Evolutionary conservation across 2,888 invertebrate species (phyloP).

Genomic region (Heliconius aoede): DNA sequence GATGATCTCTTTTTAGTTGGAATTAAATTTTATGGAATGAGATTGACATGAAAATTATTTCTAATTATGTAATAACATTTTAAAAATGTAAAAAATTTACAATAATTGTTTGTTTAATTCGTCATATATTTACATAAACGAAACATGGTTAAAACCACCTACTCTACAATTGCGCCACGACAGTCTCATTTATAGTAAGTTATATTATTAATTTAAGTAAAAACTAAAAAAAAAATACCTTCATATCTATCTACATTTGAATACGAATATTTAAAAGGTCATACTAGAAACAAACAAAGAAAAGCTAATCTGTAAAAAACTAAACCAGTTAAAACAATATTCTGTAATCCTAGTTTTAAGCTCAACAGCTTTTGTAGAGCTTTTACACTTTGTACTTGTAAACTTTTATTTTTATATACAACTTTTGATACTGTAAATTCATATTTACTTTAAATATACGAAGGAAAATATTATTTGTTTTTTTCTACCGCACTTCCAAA

Average conservation of each 20-base stretch:
- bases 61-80: too few species aligned
- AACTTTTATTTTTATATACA: conserved; percentile 7
- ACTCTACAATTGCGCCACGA: too few species aligned
- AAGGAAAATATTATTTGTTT: not conserved
- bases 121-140: not conserved
- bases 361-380: conserved; percentile 3
- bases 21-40: too few species aligned
- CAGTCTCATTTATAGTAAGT: too few species aligned
- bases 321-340: conserved; percentile 11
- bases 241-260: not conserved
- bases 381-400: conserved; percentile 3
- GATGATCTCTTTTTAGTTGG: too few species aligned
- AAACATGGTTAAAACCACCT: too few species aligned
- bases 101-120: not conserved
- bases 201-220: not conserved
- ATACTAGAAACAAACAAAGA: not conserved
- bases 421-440: not conserved
- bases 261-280: not conserved
- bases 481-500: not conserved
- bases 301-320: not conserved
- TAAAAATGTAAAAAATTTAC: too few species aligned
- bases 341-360: conserved; percentile 5
- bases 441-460: not conserved
- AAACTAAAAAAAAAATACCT: not conserved
- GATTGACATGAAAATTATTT: too few species aligned